Base-by-base conservation (phyloP, 2,797 vertebrate species). In the Petrocephalus schoutedeni region DNA sequence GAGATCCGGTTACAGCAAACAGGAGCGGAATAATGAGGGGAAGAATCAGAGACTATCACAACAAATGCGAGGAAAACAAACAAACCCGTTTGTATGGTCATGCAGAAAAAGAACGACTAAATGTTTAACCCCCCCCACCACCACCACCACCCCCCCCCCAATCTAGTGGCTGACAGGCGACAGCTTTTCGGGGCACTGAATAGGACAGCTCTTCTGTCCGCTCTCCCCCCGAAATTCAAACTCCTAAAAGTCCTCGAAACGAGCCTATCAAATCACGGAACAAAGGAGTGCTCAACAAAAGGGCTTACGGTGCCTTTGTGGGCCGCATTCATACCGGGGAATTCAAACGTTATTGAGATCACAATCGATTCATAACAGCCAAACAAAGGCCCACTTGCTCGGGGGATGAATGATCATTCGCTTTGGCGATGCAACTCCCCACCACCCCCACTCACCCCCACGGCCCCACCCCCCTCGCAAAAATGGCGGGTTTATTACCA, bases 311-410 rank as follows among this genome's bases (percentile, higher is more conserved):
- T 21, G 32, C 87, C 45, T 77, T 64, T 64, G 45, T 53, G 7
- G 6, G 77, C 45, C 14, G 23, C 56, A 80, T 49, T 88, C 58
- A 45, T 56, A 64, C n/a, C 32, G 16, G 57, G 41, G 87, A 57
- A 88, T 84, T 59, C 54, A 83, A 84, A 64, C 51, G 87, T 61
- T 88, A 84, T 84, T 53, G 41, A 67, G 57, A 84, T 84, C 56
- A 64, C 58, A 51, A 88, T 84, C 58, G 56, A 59, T 59, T 83
- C 58, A 53, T 51, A 88, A 53, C 36, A 16, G 21, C 3, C 41
- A 53, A 61, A 84, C 87, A 84, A 84, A 84, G 12, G 87, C n/a
- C 77, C 51, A 23, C 58, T 61, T 51, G 74, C 56, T 10, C 58
- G 28, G 9, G 12, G 23, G 53, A 85, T 58, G 54, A 36, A 85